phyloP scores from a whole-genome alignment of 2,113 vertebrate species.

The Speoplatyrhinus poulsoni region DNA sequence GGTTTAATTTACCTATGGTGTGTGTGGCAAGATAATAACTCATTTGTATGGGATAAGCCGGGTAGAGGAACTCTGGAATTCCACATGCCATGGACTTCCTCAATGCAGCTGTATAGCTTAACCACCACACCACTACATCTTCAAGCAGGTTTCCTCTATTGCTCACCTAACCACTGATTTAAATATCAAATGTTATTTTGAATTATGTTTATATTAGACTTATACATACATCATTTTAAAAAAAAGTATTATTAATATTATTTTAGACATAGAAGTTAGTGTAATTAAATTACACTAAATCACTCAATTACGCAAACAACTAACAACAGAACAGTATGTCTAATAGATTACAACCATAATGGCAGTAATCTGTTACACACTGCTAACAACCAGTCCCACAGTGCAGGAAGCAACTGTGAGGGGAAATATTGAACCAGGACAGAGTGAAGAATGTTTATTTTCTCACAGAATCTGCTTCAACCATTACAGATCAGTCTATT shows the following conservation, averaged over 20 bases:
- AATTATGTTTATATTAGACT: no score
- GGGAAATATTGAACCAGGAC: background rate
- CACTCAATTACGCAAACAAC: no score
- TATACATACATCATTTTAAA: no score
- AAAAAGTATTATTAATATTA: no score
- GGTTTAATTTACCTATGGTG: no score
- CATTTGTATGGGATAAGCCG: background rate
- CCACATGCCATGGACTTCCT: conserved; percentile 26
- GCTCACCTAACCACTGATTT: no score
- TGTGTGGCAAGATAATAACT: background rate
- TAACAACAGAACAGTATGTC: conserved; percentile 1
- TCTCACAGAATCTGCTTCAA: background rate
- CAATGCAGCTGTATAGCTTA: conserved; percentile 9
- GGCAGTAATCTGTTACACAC: background rate
- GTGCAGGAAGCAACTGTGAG: background rate
- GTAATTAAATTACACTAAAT: no score
- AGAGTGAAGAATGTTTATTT: background rate
- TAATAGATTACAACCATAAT: background rate
- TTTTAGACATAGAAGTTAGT: no score
- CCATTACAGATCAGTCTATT: background rate
- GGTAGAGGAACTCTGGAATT: background rate
- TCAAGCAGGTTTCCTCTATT: background rate
- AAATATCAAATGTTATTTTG: no score
- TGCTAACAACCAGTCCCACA: conserved; percentile 1
- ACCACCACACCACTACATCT: background rate